phyloP scores from a whole-genome alignment of 2,113 vertebrate genomes.

The Cathartes aura region DNA sequence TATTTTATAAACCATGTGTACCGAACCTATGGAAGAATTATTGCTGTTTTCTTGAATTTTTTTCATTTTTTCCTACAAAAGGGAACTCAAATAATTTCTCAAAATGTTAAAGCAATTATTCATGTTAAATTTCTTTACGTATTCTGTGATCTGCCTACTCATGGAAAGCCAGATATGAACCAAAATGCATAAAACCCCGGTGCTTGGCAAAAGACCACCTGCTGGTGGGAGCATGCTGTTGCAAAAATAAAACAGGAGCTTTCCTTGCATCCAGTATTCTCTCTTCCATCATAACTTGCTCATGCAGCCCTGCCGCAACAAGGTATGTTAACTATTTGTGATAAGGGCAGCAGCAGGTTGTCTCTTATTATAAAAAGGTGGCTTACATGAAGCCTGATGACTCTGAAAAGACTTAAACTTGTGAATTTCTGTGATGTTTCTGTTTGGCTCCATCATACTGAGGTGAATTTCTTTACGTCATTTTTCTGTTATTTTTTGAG shows the following conservation, averaged over 20 bases:
- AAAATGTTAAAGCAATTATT: not conserved
- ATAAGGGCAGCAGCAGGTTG: not conserved
- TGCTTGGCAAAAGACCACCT: not conserved
- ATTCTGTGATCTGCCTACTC: not conserved
- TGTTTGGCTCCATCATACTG: not conserved
- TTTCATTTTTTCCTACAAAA: not conserved
- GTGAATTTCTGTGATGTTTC: not conserved
- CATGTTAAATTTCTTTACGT: not conserved
- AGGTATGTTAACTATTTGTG: not conserved
- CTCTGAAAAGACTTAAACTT: not conserved
- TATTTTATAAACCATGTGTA: not conserved
- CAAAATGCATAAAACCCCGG: not conserved
- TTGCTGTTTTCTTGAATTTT: not conserved
- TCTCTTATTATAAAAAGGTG: not conserved
- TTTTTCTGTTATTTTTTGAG: not conserved
- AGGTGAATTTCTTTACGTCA: not conserved
- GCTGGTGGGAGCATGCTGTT: not conserved
- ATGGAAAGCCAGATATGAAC: not conserved
- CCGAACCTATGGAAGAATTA: not conserved
- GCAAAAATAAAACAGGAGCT: not conserved
- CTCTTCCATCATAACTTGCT: not conserved
- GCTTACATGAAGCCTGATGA: not conserved
- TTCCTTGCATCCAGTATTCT: not conserved
- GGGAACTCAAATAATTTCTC: not conserved
- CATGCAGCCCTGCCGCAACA: not conserved